A percentile compares a stretch with the other conserved stretches of the same genome.
phyloP scores from a whole-genome alignment of 2,113 vertebrate species.

The Pterophyllum scalare region DNA sequence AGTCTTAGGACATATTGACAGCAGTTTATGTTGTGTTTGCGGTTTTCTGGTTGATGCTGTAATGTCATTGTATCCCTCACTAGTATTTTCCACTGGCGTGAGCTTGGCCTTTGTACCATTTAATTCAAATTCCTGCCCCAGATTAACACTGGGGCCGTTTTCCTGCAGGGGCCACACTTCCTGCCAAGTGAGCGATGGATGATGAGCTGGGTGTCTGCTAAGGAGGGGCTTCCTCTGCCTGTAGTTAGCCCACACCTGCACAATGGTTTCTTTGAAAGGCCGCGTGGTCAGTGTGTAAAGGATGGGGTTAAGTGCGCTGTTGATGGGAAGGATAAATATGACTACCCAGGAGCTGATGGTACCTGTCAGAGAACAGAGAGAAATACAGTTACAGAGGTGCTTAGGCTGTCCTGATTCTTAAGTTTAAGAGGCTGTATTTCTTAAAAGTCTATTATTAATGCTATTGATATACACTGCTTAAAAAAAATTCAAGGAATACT shows the following conservation, averaged over 20 bases:
- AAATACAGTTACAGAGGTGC: not conserved
- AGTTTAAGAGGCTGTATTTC: not conserved
- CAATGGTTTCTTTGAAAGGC: conserved; percentile 96
- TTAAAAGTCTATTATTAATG: not conserved
- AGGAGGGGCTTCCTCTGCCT: conserved; percentile 83
- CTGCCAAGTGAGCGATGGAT: conserved; percentile 90
- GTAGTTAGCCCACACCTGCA: conserved; percentile 93
- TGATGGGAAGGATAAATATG: conserved; percentile 97
- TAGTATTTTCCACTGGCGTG: conserved; percentile 53
- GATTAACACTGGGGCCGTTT: conserved; percentile 68
- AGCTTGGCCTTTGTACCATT: conserved; percentile 56
- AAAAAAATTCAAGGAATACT: too few species aligned
- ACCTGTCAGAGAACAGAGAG: conserved; percentile 70
- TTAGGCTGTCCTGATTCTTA: not conserved
- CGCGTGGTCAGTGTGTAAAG: conserved; percentile 96
- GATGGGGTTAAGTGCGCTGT: conserved; percentile 96
- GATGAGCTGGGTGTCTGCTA: conserved; percentile 77
- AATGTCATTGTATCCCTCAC: conserved; percentile 27
- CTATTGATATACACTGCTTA: not conserved
- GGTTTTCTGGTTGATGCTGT: not conserved
- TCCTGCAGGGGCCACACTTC: conserved; percentile 92
- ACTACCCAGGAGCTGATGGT: conserved; percentile 98
- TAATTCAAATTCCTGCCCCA: conserved; percentile 72
- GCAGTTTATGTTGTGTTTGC: conserved; percentile 26
- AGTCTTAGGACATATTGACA: conserved; percentile 41